phyloP scores from a whole-genome alignment of 1,140 invertebrate genomes.

The Drosophila teissieri region DNA sequence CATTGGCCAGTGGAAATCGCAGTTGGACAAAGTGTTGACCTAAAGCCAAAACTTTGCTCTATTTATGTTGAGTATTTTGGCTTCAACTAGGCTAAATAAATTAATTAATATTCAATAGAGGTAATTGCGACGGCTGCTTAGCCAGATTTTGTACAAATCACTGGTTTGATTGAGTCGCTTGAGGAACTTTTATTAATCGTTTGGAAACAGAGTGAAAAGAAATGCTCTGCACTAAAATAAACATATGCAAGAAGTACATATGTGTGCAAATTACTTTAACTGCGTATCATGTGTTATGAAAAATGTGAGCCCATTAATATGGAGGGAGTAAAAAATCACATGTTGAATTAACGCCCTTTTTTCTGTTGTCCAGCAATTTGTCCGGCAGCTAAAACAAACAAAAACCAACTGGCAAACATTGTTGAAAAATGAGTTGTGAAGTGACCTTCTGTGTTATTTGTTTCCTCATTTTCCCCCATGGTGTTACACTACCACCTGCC shows the following conservation, averaged over 20 bases:
- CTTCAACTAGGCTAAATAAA: not conserved
- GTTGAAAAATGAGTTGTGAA: constrained; percentile 1
- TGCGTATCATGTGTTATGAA: not conserved
- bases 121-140: constrained; percentile 9
- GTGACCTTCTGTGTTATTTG: not conserved
- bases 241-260: not conserved
- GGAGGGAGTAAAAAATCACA: not conserved
- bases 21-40: not conserved
- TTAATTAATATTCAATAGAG: constrained; percentile 32
- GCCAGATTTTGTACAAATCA: not conserved
- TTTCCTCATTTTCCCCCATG: not conserved
- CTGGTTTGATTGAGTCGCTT: not conserved
- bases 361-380: not conserved
- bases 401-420: not conserved
- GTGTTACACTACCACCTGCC: not conserved
- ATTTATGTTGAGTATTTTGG: not conserved
- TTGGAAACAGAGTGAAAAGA: too few relatives aligned
- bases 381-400: not conserved
- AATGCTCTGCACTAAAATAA: not conserved
- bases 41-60: constrained; percentile 3
- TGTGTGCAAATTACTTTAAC: not conserved
- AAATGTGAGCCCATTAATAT: not conserved
- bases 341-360: not conserved
- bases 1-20: not conserved
- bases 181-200: not conserved